Evolutionary conservation across 1,140 invertebrate species (phyloP).

Genomic region (Drosophila nigrodunni): DNA sequence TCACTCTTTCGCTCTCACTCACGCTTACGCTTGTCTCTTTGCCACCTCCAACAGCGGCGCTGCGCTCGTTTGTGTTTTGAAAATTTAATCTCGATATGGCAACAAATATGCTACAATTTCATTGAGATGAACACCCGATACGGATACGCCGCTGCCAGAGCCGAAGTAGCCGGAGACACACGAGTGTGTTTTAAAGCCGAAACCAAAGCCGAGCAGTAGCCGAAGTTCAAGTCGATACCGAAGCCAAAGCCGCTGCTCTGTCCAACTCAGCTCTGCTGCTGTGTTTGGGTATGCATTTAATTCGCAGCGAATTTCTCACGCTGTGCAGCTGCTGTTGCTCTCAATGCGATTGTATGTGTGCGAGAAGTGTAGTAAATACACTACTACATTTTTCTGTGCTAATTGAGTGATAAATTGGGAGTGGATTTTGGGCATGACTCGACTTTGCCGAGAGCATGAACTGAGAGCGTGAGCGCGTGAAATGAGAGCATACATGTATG

Average conservation of each 20-base stretch:
- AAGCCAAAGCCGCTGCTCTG: constrained; percentile 29
- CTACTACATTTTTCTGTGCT: constrained; percentile 84
- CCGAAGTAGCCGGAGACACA: constrained; percentile 18
- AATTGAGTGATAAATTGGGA: constrained; percentile 84
- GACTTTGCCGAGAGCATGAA: constrained; percentile 60
- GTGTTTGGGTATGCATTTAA: constrained; percentile 58
- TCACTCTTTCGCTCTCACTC: constrained; percentile 35
- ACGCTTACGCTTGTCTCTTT: constrained; percentile 27
- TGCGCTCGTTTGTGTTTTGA: constrained; percentile 82
- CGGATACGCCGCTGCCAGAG: constrained; percentile 52
- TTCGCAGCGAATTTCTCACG: constrained; percentile 77
- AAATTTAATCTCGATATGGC: constrained; percentile 84
- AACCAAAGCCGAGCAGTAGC: constrained; percentile 6
- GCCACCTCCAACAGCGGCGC: constrained; percentile 47
- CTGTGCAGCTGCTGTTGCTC: constrained; percentile 64
- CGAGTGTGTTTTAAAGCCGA: neutral
- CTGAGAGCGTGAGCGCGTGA: constrained; percentile 49
- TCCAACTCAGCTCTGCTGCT: constrained; percentile 16
- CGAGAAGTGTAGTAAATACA: constrained; percentile 83
- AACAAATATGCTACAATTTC: constrained; percentile 84
- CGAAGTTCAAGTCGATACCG: constrained; percentile 10
- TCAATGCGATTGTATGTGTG: constrained; percentile 32
- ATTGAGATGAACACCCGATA: constrained; percentile 83
- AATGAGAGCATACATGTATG: constrained; percentile 39
- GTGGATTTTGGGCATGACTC: constrained; percentile 74